phyloP scores from a whole-genome alignment of 2,113 vertebrate genomes.

The Bettongia penicillata region DNA sequence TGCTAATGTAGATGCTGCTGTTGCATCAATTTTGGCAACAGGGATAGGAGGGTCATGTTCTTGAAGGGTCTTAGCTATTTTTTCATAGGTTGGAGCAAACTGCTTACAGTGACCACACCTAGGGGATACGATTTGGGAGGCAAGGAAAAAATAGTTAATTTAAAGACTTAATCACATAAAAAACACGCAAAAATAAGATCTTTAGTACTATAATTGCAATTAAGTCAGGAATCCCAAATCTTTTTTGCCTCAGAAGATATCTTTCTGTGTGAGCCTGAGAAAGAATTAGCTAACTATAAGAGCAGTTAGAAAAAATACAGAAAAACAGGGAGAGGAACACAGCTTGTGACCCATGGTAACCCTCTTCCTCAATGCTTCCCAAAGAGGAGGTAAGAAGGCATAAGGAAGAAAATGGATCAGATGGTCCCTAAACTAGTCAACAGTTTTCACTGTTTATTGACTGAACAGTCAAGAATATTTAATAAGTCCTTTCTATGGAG shows the following conservation, averaged over 20 bases:
- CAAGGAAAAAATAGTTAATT: not conserved
- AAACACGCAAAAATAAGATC: not conserved
- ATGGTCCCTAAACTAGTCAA: not conserved
- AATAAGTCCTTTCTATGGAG: not conserved
- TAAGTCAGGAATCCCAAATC: rapidly evolving
- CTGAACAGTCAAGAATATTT: not conserved
- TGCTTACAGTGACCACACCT: constrained; percentile 99
- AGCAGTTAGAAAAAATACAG: not conserved
- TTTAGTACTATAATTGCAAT: not conserved
- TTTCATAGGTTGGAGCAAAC: constrained; percentile 96
- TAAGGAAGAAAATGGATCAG: not conserved
- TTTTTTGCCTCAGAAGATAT: not conserved
- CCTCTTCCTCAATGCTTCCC: not conserved
- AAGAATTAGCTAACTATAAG: not conserved
- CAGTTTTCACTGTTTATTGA: not conserved
- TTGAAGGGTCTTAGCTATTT: constrained; percentile 92
- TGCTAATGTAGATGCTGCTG: constrained; percentile 85
- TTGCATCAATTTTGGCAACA: constrained; percentile 96
- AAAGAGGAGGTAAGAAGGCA: not conserved
- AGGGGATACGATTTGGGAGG: constrained; percentile 20
- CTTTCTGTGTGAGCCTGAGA: not conserved
- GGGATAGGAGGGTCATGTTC: constrained; percentile 93
- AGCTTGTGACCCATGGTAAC: too few relatives aligned
- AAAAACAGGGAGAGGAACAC: not conserved
- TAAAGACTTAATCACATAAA: not conserved